Conservation (phyloP, 1,140 invertebrate species). For the Saxidomus purpurata region DNA sequence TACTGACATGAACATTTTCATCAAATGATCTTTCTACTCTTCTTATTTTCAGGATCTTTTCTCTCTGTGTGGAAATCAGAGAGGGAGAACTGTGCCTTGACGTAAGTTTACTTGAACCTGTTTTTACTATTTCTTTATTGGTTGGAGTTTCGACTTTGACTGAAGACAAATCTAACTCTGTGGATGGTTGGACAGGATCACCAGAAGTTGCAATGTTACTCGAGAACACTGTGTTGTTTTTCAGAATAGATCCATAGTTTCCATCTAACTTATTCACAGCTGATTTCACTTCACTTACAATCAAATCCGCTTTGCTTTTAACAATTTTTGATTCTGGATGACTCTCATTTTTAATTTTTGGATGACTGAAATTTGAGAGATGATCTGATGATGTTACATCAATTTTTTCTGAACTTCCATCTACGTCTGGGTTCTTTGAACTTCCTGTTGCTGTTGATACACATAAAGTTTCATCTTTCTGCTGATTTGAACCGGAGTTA, state of each 20-base stretch:
- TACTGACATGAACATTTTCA: neutral
- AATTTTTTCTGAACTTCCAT: neutral
- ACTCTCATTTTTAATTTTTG: neutral
- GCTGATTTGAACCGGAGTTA: no score
- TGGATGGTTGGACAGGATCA: neutral
- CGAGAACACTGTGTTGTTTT: neutral
- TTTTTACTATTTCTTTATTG: neutral
- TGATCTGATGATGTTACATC: neutral
- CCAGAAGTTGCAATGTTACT: neutral
- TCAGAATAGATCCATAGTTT: neutral
- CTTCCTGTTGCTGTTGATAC: neutral
- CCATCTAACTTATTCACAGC: neutral
- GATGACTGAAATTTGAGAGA: neutral
- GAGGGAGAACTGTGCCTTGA: neutral
- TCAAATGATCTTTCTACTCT: constrained; percentile 8
- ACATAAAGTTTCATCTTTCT: no score
- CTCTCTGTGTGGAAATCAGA: constrained; percentile 12
- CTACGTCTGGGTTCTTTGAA: neutral
- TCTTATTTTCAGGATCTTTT: neutral
- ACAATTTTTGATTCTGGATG: neutral
- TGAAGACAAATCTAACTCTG: neutral
- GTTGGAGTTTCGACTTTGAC: neutral
- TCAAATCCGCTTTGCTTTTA: no score
- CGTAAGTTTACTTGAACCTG: neutral
- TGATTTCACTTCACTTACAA: neutral